Evolutionary conservation across 2,888 invertebrate species (phyloP), one percentile per base, ranked within the genome.

Genomic region (Calephelis perditalis): DNA sequence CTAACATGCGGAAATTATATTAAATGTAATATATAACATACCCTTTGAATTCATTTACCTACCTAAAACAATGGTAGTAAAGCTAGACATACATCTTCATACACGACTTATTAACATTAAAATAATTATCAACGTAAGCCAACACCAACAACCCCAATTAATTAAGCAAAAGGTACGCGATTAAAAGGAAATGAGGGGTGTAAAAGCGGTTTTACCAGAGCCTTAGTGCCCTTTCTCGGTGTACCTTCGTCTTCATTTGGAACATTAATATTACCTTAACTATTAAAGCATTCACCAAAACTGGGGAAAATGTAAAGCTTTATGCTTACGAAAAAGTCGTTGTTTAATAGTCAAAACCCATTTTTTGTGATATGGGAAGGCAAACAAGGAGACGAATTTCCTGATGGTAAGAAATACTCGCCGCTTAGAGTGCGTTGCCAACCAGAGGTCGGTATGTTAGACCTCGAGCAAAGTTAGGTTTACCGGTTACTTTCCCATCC

Each of bases 181-280:
- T 77, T 77, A 76, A 82, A 82, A 80, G 79, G 80, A 84, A 85
- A 84, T 82, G 79, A 78, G 68, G 74, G 71, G 71, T 73, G 75
- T 75, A 75, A 73, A 71, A 49, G 49, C 26, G 71, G 74, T 73
- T 72, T 73, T 71, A 71, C 67, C 73, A 73, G 58, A 69, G 65
- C 63, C 57, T 63, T 62, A 62, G 60, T 59, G 63, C 58, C 60
- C 54, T 49, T 35, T 49, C 46, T 26, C 49, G 5, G 49, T 49
- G 11, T 49, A 49, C 49, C 49, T 10, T 49, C 49, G 49, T 49
- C 35, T 49, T 35, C 35, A 35, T 49, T 49, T 49, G 26, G 15
- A 35, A 9, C 49, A 15, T 15, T 49, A 26, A 49, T 26, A 49
- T 49, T 26, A 49, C 15, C 49, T 49, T 49, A 10, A 49, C 49